These are phyloP conservation scores for Dinomys branickii DNA, from an alignment of 2,113 vertebrate genomes.

Conservation along the genomic window DNA sequence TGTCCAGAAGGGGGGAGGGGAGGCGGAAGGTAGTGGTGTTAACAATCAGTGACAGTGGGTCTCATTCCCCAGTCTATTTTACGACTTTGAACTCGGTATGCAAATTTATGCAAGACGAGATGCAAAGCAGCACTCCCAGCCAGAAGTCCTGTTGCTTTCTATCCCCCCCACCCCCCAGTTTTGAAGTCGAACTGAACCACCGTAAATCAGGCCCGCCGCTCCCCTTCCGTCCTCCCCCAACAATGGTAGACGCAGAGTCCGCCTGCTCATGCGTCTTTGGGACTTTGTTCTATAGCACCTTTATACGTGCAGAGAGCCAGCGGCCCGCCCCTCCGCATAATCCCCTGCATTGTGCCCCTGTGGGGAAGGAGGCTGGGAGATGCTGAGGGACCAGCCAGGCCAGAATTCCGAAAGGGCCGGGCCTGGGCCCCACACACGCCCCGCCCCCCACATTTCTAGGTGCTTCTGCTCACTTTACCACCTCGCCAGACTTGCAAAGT, in stretches of 20 bases:
- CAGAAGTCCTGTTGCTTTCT: constrained; percentile 72
- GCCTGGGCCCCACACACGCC: not conserved
- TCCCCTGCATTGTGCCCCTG: constrained; percentile 38
- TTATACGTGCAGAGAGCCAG: constrained; percentile 63
- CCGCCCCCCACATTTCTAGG: not conserved
- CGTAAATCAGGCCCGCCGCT: constrained; percentile 70
- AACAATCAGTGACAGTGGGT: constrained; percentile 65
- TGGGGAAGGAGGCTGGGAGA: constrained; percentile 31
- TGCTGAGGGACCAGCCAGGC: constrained; percentile 8
- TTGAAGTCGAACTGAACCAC: constrained; percentile 66
- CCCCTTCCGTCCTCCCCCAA: not conserved
- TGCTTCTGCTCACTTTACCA: constrained; percentile 45
- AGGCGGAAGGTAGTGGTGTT: constrained; percentile 37
- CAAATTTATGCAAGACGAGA: constrained; percentile 82
- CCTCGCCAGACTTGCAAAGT: not conserved
- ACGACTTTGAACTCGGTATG: constrained; percentile 79
- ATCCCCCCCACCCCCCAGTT: not conserved
- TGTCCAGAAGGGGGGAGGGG: constrained; percentile 22
- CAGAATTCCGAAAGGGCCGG: constrained; percentile 57
- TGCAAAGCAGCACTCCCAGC: constrained; percentile 73
- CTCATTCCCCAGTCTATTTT: constrained; percentile 75
- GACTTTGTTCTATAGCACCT: constrained; percentile 75
- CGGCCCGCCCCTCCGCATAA: constrained; percentile 40
- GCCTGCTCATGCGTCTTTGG: not conserved
- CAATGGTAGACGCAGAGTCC: constrained; percentile 37